phyloP scores from a whole-genome alignment of 2,888 invertebrate genomes.

The Nomada ruficornis region DNA sequence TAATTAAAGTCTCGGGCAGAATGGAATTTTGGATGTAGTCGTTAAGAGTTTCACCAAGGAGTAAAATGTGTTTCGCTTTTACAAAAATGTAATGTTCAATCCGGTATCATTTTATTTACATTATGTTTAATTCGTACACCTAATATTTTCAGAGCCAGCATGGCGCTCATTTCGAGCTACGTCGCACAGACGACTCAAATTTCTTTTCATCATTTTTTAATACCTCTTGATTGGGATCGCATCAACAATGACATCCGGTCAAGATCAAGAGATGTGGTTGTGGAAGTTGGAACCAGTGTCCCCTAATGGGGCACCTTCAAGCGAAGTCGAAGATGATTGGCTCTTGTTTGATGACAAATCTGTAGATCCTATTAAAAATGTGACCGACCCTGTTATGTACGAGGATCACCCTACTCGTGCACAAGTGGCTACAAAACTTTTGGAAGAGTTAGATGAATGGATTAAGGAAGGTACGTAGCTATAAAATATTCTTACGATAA shows the following conservation, averaged over 20 bases:
- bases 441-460: conserved; percentile 89
- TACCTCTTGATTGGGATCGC: conserved; percentile 72
- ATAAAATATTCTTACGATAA: neutral
- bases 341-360: conserved; percentile 78
- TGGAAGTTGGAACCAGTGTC: conserved; percentile 86
- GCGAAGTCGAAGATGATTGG: conserved; percentile 80
- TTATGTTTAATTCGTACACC: conserved; percentile 30
- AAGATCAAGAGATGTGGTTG: conserved; percentile 76
- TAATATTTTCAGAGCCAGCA: conserved; percentile 90
- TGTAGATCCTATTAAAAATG: conserved; percentile 70
- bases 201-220: conserved; percentile 76
- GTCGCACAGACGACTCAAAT: conserved; percentile 88
- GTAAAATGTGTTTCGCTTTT: neutral
- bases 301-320: conserved; percentile 84
- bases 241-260: conserved; percentile 74
- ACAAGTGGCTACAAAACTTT: conserved; percentile 88
- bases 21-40: neutral
- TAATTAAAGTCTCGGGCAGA: neutral
- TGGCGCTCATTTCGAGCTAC: conserved; percentile 90
- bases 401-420: conserved; percentile 82
- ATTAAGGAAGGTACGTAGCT: conserved; percentile 87
- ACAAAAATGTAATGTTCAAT: neutral
- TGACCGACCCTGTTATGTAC: conserved; percentile 74
- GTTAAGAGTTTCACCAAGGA: neutral
- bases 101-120: neutral